Evolutionary conservation across 23 tunicate species (phyloP).

Genomic region (Ciona savignyi): DNA sequence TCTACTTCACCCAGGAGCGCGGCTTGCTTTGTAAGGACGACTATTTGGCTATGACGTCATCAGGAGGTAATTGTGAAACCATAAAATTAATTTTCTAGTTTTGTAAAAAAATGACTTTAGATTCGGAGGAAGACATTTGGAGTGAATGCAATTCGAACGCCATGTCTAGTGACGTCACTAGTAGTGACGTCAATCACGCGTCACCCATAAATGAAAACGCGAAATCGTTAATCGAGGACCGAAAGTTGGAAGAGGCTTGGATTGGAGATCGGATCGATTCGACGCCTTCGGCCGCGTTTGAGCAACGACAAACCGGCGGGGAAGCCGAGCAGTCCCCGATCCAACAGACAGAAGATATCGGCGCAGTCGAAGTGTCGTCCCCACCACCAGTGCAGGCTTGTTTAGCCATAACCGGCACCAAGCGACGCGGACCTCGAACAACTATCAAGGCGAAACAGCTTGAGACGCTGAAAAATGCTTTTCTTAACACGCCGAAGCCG

Average conservation of each 20-base stretch:
- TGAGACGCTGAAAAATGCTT: constrained; percentile 49
- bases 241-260: not conserved
- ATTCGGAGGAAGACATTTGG: not conserved
- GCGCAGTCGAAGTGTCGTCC: not conserved
- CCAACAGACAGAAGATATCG: not conserved
- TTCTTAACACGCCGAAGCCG: constrained; percentile 52
- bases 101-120: not conserved
- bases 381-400: not conserved
- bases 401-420: not conserved
- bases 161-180: not conserved
- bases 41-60: not conserved
- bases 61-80: not conserved
- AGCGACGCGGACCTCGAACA: constrained; percentile 81
- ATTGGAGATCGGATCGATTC: not conserved
- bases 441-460: constrained; percentile 69
- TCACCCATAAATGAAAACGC: not conserved
- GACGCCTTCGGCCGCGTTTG: not conserved
- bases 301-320: not conserved
- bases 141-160: not conserved
- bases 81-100: too few relatives aligned
- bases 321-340: not conserved
- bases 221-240: not conserved
- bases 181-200: too few relatives aligned
- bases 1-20: not conserved
- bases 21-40: constrained; percentile 25